These are phyloP conservation scores for Adela reaumurella DNA, from an alignment of 2,888 invertebrate genomes.

Conservation along the genomic window DNA sequence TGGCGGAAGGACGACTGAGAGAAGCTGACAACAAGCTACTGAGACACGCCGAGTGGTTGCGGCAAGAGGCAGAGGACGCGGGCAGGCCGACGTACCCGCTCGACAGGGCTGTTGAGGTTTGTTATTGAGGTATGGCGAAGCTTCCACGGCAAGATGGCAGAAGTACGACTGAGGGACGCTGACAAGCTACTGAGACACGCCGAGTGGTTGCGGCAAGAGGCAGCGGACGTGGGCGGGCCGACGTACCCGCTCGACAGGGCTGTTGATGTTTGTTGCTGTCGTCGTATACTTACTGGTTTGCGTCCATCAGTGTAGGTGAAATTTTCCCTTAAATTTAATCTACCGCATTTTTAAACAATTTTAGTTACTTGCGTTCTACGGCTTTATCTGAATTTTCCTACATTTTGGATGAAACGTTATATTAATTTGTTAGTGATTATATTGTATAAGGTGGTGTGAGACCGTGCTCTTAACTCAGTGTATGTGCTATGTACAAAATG, in stretches of 20 bases:
- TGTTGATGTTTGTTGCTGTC: conserved; percentile 32
- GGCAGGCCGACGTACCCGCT: conserved; percentile 40
- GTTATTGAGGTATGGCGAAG: conserved; percentile 27
- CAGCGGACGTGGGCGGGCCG: conserved; percentile 31
- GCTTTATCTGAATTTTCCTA: no score
- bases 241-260: conserved; percentile 38
- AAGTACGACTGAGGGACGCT: conserved; percentile 30
- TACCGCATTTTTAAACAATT: no score
- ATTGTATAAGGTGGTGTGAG: no score
- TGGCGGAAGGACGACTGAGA: conserved; percentile 30
- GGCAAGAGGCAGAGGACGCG: conserved; percentile 34
- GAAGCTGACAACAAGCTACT: conserved; percentile 49
- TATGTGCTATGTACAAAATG: no score
- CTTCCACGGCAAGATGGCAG: conserved; percentile 39
- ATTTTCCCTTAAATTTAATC: no score
- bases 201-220: conserved; percentile 37
- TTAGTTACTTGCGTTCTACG: no score
- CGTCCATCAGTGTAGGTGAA: no score
- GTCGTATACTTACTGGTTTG: no score
- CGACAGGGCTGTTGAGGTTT: conserved; percentile 35
- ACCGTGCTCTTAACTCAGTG: no score
- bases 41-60: conserved; percentile 40
- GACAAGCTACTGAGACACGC: conserved; percentile 54
- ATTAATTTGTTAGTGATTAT: no score
- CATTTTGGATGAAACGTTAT: no score